phyloP scores from a whole-genome alignment of 2,888 invertebrate genomes.

The Drosophila algonquin region DNA sequence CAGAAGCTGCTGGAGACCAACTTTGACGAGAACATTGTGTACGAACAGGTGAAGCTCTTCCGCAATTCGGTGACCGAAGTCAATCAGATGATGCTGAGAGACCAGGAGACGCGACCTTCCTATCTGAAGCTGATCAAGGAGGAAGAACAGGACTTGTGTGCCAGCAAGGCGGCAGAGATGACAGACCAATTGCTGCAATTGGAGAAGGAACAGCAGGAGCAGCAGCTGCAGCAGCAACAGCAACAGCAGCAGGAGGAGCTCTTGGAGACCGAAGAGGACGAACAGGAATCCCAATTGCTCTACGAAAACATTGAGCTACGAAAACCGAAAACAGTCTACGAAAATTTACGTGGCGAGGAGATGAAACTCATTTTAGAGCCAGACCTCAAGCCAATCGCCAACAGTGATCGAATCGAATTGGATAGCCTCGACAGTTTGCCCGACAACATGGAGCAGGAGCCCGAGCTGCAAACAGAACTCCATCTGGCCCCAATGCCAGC shows the following conservation, averaged over 20 bases:
- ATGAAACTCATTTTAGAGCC: conserved; percentile 71
- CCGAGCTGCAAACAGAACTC: neutral
- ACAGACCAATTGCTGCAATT: conserved; percentile 55
- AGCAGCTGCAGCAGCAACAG: conserved; percentile 50
- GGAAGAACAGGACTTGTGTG: conserved; percentile 58
- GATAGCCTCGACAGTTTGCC: conserved; percentile 79
- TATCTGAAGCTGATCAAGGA: conserved; percentile 71
- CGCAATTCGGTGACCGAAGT: conserved; percentile 90
- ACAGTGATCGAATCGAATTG: conserved; percentile 69
- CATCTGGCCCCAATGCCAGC: conserved; percentile 6
- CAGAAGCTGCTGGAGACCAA: conserved; percentile 85
- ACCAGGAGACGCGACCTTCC: conserved; percentile 22
- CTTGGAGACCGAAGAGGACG: conserved; percentile 11
- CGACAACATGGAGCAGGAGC: conserved; percentile 56
- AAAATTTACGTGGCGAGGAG: conserved; percentile 81
- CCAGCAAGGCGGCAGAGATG: conserved; percentile 58
- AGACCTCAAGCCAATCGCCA: conserved; percentile 3
- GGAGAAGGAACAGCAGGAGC: conserved; percentile 39
- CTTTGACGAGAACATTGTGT: conserved; percentile 86
- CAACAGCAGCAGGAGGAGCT: conserved; percentile 56
- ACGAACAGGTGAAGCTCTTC: conserved; percentile 91
- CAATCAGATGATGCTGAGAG: conserved; percentile 85
- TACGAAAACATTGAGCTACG: conserved; percentile 84
- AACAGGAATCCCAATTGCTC: conserved; percentile 65
- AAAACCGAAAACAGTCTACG: conserved; percentile 82